A percentile compares a stretch with the other conserved stretches of the same genome.
Conservation (phyloP, 2,888 invertebrate genomes). For the Temnothorax unifasciatus region DNA sequence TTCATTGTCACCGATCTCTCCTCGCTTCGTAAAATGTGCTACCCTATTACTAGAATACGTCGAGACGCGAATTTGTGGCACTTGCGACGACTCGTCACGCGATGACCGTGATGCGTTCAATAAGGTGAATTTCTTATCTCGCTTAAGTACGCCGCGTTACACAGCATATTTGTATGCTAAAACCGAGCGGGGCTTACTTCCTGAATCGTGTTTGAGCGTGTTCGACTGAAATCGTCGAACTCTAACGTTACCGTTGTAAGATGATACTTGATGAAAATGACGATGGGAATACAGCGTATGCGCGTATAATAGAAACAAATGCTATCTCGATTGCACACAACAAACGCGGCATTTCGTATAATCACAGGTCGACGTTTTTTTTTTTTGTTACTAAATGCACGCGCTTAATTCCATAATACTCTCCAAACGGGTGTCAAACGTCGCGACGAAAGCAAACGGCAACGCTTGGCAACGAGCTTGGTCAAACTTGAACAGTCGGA, state of each 20-base stretch:
- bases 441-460: constrained; percentile 22
- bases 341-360: constrained; percentile 71
- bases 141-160: constrained; percentile 38
- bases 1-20: not conserved
- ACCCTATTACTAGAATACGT: constrained; percentile 4
- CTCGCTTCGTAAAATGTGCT: constrained; percentile 8
- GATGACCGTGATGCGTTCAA: not conserved
- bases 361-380: constrained; percentile 74
- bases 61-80: not conserved
- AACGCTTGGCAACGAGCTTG: constrained; percentile 55
- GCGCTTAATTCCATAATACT: constrained; percentile 58
- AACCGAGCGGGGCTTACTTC: constrained; percentile 28
- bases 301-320: constrained; percentile 59
- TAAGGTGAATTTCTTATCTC: constrained; percentile 19
- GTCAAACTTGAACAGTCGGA: constrained; percentile 62
- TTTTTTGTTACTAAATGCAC: constrained; percentile 61
- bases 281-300: constrained; percentile 34
- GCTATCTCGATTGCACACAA: constrained; percentile 72
- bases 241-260: constrained; percentile 54
- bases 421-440: constrained; percentile 20
- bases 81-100: not conserved
- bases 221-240: constrained; percentile 55
- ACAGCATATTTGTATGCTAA: constrained; percentile 31
- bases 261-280: constrained; percentile 41
- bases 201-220: constrained; percentile 61